These are phyloP conservation scores for Drosophila borealis DNA, from an alignment of 2,888 invertebrate genomes.

Conservation along the genomic window DNA sequence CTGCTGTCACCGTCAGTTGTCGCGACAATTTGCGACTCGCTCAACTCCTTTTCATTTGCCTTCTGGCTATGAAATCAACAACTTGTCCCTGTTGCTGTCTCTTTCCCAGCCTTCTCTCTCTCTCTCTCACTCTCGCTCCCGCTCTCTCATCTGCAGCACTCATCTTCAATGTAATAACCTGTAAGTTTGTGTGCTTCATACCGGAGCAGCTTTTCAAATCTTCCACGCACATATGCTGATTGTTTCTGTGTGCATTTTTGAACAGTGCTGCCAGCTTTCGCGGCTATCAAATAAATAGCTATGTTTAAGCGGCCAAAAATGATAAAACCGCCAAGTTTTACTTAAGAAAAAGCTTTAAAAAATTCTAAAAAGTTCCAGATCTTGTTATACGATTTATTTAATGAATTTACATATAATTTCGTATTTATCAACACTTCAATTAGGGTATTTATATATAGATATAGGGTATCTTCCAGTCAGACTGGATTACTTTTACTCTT, in stretches of 20 bases:
- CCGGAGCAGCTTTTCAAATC: conserved; percentile 7
- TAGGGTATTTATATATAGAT: too few relatives aligned
- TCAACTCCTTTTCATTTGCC: conserved; percentile 39
- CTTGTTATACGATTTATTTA: too few relatives aligned
- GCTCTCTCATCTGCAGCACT: conserved; percentile 9
- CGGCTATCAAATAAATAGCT: not conserved
- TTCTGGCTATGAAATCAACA: conserved; percentile 59
- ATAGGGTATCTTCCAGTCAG: too few relatives aligned
- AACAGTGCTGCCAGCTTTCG: conserved; percentile 37
- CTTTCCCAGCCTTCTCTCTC: not conserved
- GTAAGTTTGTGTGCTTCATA: conserved; percentile 17
- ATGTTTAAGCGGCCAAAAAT: not conserved
- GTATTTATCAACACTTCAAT: too few relatives aligned
- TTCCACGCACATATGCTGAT: conserved; percentile 42
- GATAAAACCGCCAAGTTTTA: not conserved
- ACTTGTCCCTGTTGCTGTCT: conserved; percentile 33
- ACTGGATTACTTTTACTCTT: too few relatives aligned
- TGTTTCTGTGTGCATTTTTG: conserved; percentile 35
- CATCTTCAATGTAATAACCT: conserved; percentile 39
- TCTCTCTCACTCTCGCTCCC: not conserved
- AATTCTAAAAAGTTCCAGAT: not conserved
- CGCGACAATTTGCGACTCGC: conserved; percentile 49
- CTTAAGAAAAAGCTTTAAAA: not conserved
- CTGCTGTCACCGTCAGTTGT: conserved; percentile 45
- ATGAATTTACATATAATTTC: too few relatives aligned